A percentile compares a stretch with the other conserved stretches of the same genome.
Evolutionary conservation across 2,888 invertebrate genomes (phyloP).

Genomic region (Amphipyra berbera): DNA sequence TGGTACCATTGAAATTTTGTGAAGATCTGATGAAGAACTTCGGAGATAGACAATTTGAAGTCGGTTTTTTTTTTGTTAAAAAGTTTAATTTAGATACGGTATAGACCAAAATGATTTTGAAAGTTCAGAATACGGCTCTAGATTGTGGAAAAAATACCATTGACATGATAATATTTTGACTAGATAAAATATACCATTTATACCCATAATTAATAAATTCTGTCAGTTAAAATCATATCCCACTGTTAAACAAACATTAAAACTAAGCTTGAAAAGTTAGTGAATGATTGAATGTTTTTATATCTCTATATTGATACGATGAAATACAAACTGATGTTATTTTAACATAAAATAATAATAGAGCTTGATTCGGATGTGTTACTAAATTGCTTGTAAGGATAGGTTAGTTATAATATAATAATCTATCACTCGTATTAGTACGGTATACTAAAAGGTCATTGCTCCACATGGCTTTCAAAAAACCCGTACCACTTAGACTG

Average conservation of each 20-base stretch:
- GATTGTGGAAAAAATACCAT: too few relatives aligned
- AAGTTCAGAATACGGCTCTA: too few relatives aligned
- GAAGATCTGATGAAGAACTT: too few relatives aligned
- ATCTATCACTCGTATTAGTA: not conserved
- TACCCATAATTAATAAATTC: conserved; percentile 19
- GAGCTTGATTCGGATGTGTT: not conserved
- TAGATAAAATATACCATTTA: conserved; percentile 9
- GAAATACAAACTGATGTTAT: conserved; percentile 14
- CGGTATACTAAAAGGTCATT: conserved; percentile 27
- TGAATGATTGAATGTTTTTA: conserved; percentile 20
- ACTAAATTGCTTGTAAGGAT: conserved; percentile 15
- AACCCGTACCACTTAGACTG: not conserved
- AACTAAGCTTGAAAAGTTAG: conserved; percentile 22
- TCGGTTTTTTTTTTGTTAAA: too few relatives aligned
- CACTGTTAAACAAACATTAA: conserved; percentile 24
- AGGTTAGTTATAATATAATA: conserved; percentile 19
- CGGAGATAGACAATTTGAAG: too few relatives aligned
- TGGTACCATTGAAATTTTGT: too few relatives aligned
- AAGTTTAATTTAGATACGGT: too few relatives aligned
- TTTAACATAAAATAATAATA: conserved; percentile 20
- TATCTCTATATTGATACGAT: conserved; percentile 17
- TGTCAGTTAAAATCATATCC: conserved; percentile 5
- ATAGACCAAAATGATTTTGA: too few relatives aligned
- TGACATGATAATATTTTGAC: not conserved
- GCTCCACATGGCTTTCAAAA: conserved; percentile 21